These are phyloP conservation scores for Phytoseiulus persimilis DNA, from an alignment of 2,888 invertebrate species.

Conservation along the genomic window DNA sequence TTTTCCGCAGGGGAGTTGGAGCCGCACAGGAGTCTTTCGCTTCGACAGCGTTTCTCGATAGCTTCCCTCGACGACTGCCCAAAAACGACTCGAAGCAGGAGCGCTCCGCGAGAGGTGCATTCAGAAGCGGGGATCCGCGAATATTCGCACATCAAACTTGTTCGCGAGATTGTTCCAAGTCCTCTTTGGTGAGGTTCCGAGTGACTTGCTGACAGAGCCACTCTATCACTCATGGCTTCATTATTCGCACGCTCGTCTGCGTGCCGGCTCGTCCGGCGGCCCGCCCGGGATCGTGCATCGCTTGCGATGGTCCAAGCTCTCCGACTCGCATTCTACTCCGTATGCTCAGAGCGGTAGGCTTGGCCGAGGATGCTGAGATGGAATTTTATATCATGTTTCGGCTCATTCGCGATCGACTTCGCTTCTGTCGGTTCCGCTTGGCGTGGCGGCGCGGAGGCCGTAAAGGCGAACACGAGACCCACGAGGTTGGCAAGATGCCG, in stretches of 20 bases:
- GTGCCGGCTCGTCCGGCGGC: background rate
- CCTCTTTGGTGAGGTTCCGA: constrained; percentile 36
- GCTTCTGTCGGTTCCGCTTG: background rate
- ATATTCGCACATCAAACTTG: background rate
- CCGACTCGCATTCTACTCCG: background rate
- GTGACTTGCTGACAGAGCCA: constrained; percentile 6
- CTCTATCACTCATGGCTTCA: background rate
- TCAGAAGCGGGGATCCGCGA: background rate
- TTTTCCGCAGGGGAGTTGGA: no score
- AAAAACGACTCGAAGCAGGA: background rate
- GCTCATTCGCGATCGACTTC: background rate
- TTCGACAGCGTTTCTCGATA: no score
- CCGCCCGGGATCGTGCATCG: background rate
- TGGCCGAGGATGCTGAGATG: background rate
- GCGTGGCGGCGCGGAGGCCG: no score
- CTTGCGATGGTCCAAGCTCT: background rate
- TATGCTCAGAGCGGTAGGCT: background rate
- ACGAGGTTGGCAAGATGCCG: no score
- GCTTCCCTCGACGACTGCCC: no score
- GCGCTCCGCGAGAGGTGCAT: background rate
- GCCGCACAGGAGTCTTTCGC: no score
- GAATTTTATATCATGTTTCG: background rate
- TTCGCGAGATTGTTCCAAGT: constrained; percentile 16
- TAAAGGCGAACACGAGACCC: no score
- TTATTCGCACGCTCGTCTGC: background rate